These are phyloP conservation scores for Onychorhynchus coronatus DNA, from an alignment of 2,113 vertebrate genomes.

Conservation along the genomic window DNA sequence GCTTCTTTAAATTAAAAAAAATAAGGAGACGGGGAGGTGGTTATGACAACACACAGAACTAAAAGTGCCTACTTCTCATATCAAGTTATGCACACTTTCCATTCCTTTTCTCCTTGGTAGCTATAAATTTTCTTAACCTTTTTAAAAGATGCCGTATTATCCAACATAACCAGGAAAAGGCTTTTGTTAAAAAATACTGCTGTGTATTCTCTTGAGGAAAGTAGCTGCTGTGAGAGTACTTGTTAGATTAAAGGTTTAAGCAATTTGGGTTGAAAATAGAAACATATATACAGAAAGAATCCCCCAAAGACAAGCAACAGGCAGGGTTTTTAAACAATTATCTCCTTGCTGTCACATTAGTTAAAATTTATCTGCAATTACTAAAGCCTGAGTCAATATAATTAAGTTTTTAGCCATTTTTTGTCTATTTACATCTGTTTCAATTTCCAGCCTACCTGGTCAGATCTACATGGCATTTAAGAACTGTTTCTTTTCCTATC, in stretches of 20 bases:
- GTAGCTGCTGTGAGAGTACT: not conserved
- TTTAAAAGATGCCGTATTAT: not conserved
- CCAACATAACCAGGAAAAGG: not conserved
- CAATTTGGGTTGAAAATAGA: not conserved
- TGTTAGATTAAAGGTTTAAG: not conserved
- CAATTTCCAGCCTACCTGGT: not conserved
- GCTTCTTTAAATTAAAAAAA: not conserved
- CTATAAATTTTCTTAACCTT: not conserved
- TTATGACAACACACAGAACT: not conserved
- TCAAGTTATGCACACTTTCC: not conserved
- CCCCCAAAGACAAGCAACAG: not conserved
- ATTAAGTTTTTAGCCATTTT: not conserved
- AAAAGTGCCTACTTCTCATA: not conserved
- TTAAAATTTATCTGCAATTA: not conserved
- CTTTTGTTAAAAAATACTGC: slow-evolving; percentile 6
- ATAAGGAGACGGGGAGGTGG: not conserved
- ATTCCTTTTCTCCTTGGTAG: not conserved
- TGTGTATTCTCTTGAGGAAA: not conserved
- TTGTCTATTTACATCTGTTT: not conserved
- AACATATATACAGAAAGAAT: not conserved
- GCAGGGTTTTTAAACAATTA: not conserved
- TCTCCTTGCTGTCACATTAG: not conserved
- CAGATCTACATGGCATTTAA: not conserved
- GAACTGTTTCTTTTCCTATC: not conserved
- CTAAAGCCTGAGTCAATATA: slow-evolving; percentile 5